Base-by-base conservation (phyloP, 2,113 vertebrate genomes). In the Solenodon paradoxus region DNA sequence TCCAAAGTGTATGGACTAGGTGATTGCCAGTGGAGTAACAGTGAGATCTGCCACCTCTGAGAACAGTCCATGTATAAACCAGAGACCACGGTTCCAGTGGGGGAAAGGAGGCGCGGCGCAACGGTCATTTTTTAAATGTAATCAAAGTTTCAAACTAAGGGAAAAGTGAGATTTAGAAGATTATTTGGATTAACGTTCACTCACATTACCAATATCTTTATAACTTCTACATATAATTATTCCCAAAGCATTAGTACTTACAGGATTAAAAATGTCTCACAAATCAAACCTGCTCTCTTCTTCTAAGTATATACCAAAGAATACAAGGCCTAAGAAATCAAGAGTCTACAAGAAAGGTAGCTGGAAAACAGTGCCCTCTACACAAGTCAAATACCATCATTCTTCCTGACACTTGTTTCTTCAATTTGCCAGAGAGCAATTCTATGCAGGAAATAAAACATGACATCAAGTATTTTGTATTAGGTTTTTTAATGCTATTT, bases 401-500 rank as follows among this genome's bases (percentile, higher is more conserved):
- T 74, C 42, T 96, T 93, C 86, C 89, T n/a, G 20, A 92, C 53
- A 79, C 17, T 19, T 61, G 61, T 82, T 79, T 86, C 59, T 82
- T 77, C 64, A 32, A 90, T 71, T 53, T 74, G 55, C 87, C 74
- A 89, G 24, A 53, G 11, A 53, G 11, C 81, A 63, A 88, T 74
- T 82, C 32, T 19, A 8, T 47, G 85, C 19, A 51, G 51, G 10
- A 95, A 89, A 87, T 32, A 51, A 40, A 90, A 30, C 0, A 55
- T 32, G n/a, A 83, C 63, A 45, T 96, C 93, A 95, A 83, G 16
- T 28, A 64, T 63, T 90, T 20, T 80, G 30, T 49, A 68, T 92
- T 95, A 86, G 63, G n/a, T 84, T 95, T 90, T 81, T 80, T 64
- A 93, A 51, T 47, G 45, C 30, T 93, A 75, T 61, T 92, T 89